Percentiles rank a stretch among this genome's conserved stretches.
Conservation (phyloP, 2,797 vertebrate genomes). For the Fistularia tabacaria region DNA sequence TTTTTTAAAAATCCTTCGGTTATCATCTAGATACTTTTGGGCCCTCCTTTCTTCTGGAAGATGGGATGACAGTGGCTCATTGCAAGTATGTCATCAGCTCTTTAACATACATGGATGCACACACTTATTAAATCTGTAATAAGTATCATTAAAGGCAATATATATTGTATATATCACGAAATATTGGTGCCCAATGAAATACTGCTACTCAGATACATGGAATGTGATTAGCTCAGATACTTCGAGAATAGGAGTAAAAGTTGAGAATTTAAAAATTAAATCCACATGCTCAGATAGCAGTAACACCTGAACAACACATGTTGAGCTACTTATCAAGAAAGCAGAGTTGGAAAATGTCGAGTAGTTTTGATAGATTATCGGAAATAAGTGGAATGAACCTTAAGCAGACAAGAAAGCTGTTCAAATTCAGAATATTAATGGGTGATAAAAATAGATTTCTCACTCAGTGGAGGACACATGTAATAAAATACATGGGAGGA, state of each 20-base stretch:
- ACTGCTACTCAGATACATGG: no score
- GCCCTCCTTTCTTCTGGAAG: constrained; percentile 47
- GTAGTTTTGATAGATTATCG: no score
- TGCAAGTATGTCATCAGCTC: constrained; percentile 25
- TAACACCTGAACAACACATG: not conserved
- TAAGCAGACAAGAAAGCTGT: no score
- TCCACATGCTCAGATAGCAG: not conserved
- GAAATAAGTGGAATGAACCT: no score
- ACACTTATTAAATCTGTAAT: constrained; percentile 2
- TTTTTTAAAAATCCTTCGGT: constrained; percentile 48
- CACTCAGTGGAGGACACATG: no score
- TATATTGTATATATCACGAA: not conserved
- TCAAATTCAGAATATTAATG: no score
- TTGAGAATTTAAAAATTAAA: not conserved
- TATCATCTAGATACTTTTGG: constrained; percentile 37
- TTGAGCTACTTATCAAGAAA: no score
- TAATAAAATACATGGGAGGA: no score
- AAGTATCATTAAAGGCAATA: not conserved
- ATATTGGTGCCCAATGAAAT: no score
- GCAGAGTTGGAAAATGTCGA: no score
- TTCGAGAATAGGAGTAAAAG: not conserved
- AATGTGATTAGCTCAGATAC: not conserved
- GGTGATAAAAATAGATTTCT: no score
- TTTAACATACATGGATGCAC: constrained; percentile 8
- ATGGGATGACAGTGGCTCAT: constrained; percentile 21